Percentiles rank a stretch among this genome's conserved stretches.
phyloP scores from a whole-genome alignment of 2,797 vertebrate species.

The Margarornis squamiger region DNA sequence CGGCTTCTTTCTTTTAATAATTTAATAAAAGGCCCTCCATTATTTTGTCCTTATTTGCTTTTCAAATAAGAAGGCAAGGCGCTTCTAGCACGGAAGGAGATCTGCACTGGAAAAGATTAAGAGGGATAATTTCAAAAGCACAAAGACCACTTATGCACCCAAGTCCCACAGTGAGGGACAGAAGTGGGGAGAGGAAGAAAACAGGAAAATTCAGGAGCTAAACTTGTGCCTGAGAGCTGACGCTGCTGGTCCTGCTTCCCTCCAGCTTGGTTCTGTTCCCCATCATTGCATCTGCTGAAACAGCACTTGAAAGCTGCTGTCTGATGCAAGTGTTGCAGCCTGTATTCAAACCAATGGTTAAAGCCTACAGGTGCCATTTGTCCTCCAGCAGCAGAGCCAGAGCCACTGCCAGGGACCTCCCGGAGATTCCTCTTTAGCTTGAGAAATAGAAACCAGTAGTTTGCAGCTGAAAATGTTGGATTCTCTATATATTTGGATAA shows the following conservation, averaged over 20 bases:
- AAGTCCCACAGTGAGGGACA: not conserved
- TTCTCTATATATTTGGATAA: not conserved
- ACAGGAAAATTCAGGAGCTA: not conserved
- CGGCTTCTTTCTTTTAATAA: not conserved
- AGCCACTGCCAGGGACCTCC: not conserved
- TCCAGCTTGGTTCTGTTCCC: not conserved
- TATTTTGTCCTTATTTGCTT: conserved; percentile 49
- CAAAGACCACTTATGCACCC: conserved; percentile 1
- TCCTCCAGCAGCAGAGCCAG: accelerated
- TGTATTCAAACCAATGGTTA: not conserved
- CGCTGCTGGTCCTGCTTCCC: not conserved
- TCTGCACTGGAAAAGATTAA: conserved; percentile 11
- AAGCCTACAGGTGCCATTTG: not conserved
- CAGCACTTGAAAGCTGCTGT: not conserved
- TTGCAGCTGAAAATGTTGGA: not conserved
- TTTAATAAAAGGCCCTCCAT: conserved; percentile 6
- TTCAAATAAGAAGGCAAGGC: conserved; percentile 14
- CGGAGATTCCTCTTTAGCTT: not conserved
- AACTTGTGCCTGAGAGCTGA: not conserved
- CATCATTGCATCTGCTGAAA: not conserved
- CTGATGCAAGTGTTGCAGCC: not conserved
- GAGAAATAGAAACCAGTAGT: not conserved
- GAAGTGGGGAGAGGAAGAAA: not conserved
- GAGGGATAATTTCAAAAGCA: conserved; percentile 9
- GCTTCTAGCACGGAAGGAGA: not conserved